Conservation (phyloP, 2,113 vertebrate species). For the Paraplagusia blochii region DNA sequence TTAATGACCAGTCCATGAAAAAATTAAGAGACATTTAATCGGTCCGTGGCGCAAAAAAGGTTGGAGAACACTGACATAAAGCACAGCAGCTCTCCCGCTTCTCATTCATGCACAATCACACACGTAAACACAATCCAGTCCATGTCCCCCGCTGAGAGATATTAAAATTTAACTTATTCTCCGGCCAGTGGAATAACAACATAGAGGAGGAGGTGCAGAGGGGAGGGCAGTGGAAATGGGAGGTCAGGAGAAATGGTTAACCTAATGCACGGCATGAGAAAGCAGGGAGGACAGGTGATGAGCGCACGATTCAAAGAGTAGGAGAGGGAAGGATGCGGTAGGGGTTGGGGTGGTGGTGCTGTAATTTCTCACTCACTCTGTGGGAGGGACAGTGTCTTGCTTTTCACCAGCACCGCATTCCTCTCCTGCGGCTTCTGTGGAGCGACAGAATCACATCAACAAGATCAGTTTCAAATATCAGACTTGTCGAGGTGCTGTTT, state of each 20-base stretch:
- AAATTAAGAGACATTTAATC: no score
- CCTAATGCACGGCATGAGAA: slow-evolving; percentile 26
- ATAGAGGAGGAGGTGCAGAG: slow-evolving; percentile 1
- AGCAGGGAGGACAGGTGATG: slow-evolving; percentile 50
- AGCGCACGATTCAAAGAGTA: slow-evolving; percentile 40
- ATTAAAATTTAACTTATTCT: slow-evolving; percentile 57
- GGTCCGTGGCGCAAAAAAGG: no score
- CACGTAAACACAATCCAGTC: slow-evolving; percentile 37
- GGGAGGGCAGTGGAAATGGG: background rate
- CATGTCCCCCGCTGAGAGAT: slow-evolving; percentile 49
- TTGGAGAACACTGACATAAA: no score
- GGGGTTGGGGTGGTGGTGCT: background rate
- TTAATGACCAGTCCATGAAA: no score
- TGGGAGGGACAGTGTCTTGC: slow-evolving; percentile 77
- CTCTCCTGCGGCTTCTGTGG: slow-evolving; percentile 84
- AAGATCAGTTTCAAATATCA: slow-evolving; percentile 12
- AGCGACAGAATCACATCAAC: slow-evolving; percentile 37
- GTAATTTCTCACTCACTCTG: slow-evolving; percentile 73
- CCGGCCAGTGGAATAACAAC: slow-evolving; percentile 12
- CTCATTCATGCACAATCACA: slow-evolving; percentile 19
- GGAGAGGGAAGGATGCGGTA: slow-evolving; percentile 13
- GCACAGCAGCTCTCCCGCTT: slow-evolving; percentile 7
- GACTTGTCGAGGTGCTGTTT: background rate
- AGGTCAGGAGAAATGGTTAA: slow-evolving; percentile 26
- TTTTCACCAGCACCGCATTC: slow-evolving; percentile 74